Percentiles rank a stretch among this genome's conserved stretches.
Conservation (phyloP, 2,888 invertebrate genomes). For the Petrolisthes cinctipes region DNA sequence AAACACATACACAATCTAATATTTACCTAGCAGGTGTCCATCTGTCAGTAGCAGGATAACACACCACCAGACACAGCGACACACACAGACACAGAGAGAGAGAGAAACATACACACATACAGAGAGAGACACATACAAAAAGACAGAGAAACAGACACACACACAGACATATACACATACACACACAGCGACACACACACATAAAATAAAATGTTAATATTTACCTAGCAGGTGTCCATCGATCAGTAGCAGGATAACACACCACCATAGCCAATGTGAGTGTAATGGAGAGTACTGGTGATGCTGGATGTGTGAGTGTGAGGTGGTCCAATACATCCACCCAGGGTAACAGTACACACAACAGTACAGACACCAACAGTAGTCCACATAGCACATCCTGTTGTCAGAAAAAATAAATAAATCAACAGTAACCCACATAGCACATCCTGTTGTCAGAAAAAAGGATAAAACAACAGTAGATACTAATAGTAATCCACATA, state of each 20-base stretch:
- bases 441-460: conserved; percentile 53
- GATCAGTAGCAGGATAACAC: conserved; percentile 84
- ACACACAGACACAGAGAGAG: not conserved
- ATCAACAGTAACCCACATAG: conserved; percentile 59
- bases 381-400: conserved; percentile 63
- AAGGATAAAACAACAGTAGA: conserved; percentile 49
- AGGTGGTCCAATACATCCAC: conserved; percentile 57
- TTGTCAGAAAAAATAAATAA: conserved; percentile 18
- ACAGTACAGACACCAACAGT: conserved; percentile 47
- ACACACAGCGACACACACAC: too few relatives aligned
- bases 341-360: conserved; percentile 44
- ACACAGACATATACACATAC: too few relatives aligned
- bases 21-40: not conserved
- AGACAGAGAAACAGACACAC: too few relatives aligned
- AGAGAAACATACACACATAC: not conserved
- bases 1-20: too few relatives aligned
- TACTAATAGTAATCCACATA: not conserved
- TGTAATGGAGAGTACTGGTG: conserved; percentile 69
- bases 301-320: conserved; percentile 53
- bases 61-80: too few relatives aligned
- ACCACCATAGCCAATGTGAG: conserved; percentile 79
- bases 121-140: too few relatives aligned
- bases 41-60: not conserved
- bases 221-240: conserved; percentile 90
- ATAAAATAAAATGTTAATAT: too few relatives aligned